Evolutionary conservation across 2,797 vertebrate genomes (phyloP), one percentile per base, ranked within the genome.

Genomic region (Brachyrhaphis roseni): DNA sequence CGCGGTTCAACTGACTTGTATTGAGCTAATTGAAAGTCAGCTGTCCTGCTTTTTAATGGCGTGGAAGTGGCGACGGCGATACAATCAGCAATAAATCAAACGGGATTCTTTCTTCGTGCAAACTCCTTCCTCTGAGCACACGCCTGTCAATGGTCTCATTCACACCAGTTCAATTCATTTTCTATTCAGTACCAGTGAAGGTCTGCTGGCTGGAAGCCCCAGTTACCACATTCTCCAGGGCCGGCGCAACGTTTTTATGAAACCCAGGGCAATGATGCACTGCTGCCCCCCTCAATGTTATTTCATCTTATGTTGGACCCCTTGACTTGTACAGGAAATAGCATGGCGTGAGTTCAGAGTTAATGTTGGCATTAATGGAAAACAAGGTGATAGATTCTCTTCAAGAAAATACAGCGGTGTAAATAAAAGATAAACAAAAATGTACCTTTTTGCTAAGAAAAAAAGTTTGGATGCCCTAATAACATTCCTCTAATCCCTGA

Each of bases 61-160:
- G 31, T 81, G 81, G 72, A 84, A 86, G 72, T 36, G 83, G 16
- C 53, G 70, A 83, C 26, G 4, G 36, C 2, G 59, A 5, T 2
- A 80, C 55, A 82, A 81, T 85, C 76, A 72, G 15, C 39, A 36
- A 13, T 36, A 45, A 73, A 12, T 31, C 75, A 84, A 78, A 82
- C 34, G 16, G 57, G 59, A 59, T 55, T 28, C 16, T 75, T 85
- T 20, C 77, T 45, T 75, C 59, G 73, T 83, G 77, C 62, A 85
- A 85, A 85, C 78, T 82, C 57, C 85, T 84, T 81, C 68, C 79
- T 79, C 76, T 53, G 47, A n/a, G 36, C 55, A 41, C 39, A 41
- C 74, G 77, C 34, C 49, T 41, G 20, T 26, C 80, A 78, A 71
- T 79, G 15, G 47, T 26, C 39, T 23, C 45, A 66, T 84, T 88